Base-by-base conservation (phyloP, 2,888 invertebrate genomes). In the Morinoia aosen region DNA sequence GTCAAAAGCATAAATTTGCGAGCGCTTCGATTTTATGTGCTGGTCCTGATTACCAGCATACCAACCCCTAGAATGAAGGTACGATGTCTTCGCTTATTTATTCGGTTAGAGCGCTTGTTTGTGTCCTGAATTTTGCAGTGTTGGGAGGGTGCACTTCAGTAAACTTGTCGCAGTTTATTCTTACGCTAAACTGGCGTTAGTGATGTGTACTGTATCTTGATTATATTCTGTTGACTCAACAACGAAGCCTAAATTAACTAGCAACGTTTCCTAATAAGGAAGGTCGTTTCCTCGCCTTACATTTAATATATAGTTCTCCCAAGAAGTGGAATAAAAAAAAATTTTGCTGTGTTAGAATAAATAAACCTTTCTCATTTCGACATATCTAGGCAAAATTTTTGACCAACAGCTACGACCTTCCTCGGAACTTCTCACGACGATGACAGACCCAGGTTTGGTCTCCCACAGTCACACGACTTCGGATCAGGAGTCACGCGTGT, bases 1-100 rank as follows among this genome's bases (percentile, higher is more conserved):
- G 90, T 90, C 90, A 90, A 40, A 48, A 40, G 40, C 90, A 90
- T 90, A 90, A 90, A 90, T 90, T 90, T 90, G 40, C 90, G 8
- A 90, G 40, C 12, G 90, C 48, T 39, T 90, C 90, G 90, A 90
- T 90, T 90, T 90, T 90, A 90, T 90, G 90, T 90, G 39, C 40
- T 39, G 90, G 40, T 90, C 40, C 90, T 90, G 90, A 90, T 90
- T 90, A 19, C 90, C 40, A 76, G 76, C 16, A 76, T 76, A 76
- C 33, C 76, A 76, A 76, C 76, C 76, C 19, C 76, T 76, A 16
- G 76, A 76, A 25, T 76, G 76, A 33, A 76, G 76, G 33, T 76
- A 33, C 76, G 2, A 25, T 33, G 33, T 33, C 25, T 33, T 76
- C 14, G 76, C 25, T 76, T 76, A 76, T 76, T 16, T 76, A 76